phyloP scores from a whole-genome alignment of 2,797 vertebrate genomes.

The Arrhamphus sclerolepis region DNA sequence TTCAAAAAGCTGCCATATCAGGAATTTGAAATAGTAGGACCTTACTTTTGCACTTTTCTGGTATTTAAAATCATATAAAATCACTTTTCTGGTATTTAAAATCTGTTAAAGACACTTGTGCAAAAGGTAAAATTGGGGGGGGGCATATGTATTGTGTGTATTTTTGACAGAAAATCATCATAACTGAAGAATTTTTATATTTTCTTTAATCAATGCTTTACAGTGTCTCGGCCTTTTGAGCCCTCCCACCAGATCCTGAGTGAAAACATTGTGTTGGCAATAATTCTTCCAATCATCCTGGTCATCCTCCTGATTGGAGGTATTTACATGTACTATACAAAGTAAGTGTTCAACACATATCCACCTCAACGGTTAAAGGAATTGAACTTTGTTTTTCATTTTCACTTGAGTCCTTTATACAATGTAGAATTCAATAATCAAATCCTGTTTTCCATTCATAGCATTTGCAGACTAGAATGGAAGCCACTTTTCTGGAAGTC shows the following conservation, averaged over 20 bases:
- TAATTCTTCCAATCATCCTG: constrained; percentile 90
- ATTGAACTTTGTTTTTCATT: not conserved
- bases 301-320: constrained; percentile 92
- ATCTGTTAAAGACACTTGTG: not conserved
- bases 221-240: constrained; percentile 91
- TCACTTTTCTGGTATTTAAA: not conserved
- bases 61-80: not conserved
- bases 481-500: constrained; percentile 93
- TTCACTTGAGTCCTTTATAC: not conserved
- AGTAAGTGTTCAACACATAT: constrained; percentile 75
- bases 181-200: not conserved
- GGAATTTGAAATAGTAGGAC: not conserved
- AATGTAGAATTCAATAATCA: not conserved
- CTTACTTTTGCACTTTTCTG: no score
- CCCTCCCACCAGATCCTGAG: constrained; percentile 90
- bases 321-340: constrained; percentile 94
- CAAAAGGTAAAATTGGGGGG: no score
- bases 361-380: no score
- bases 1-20: not conserved
- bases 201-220: constrained; percentile 1
- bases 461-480: constrained; percentile 88
- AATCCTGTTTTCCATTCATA: constrained; percentile 40
- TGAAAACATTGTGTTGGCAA: constrained; percentile 91
- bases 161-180: not conserved
- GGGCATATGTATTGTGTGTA: no score